phyloP scores from a whole-genome alignment of 2,888 invertebrate species.

The Plemyria rubiginata region DNA sequence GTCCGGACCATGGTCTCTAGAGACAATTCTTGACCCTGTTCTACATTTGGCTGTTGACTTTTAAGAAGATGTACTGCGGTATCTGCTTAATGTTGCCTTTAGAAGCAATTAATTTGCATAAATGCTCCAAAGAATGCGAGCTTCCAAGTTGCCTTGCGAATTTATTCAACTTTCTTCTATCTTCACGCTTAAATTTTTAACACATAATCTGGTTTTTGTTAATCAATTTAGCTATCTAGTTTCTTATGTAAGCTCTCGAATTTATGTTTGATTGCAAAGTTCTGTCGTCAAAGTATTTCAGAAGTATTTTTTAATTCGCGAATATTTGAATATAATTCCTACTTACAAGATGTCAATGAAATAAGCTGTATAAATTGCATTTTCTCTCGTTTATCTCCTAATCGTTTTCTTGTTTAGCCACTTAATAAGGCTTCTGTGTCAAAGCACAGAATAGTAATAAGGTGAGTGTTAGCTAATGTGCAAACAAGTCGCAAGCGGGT shows the following conservation, averaged over 20 bases:
- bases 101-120: constrained; percentile 14
- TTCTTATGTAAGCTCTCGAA: not conserved
- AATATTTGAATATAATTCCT: too few species aligned
- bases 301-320: too few species aligned
- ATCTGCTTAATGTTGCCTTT: constrained; percentile 2
- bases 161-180: not conserved
- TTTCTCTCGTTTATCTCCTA: constrained; percentile 27
- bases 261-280: too few species aligned
- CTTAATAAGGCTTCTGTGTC: constrained; percentile 35
- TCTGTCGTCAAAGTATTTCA: too few species aligned
- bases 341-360: not conserved
- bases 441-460: constrained; percentile 34
- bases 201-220: not conserved
- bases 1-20: constrained; percentile 67
- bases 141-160: not conserved
- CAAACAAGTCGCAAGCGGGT: constrained; percentile 29
- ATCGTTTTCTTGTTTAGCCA: constrained; percentile 33
- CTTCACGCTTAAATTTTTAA: not conserved
- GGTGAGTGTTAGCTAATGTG: constrained; percentile 34
- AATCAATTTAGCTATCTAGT: not conserved
- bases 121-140: not conserved
- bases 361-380: constrained; percentile 2
- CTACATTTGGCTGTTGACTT: constrained; percentile 61
- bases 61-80: constrained; percentile 20
- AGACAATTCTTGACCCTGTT: constrained; percentile 80